Evolutionary conservation across 2,888 invertebrate species (phyloP).

Genomic region (Pherbina coryleti): DNA sequence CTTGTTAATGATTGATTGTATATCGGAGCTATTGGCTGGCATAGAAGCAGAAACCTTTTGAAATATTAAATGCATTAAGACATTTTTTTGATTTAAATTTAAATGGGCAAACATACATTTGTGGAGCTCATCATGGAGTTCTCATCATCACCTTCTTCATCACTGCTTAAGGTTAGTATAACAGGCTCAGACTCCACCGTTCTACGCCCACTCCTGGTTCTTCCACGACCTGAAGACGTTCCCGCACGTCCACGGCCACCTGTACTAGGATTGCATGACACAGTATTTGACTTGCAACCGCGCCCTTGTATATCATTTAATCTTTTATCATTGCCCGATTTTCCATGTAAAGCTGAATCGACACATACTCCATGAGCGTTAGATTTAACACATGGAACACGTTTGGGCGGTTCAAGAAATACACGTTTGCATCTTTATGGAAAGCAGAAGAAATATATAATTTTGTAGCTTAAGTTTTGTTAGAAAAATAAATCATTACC

Average conservation of each 20-base stretch:
- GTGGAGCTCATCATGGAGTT: constrained; percentile 54
- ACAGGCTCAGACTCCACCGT: constrained; percentile 77
- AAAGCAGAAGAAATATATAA: constrained; percentile 47
- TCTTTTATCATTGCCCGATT: constrained; percentile 59
- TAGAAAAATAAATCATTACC: constrained; percentile 57
- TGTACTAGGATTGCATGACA: constrained; percentile 44
- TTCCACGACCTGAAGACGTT: constrained; percentile 63
- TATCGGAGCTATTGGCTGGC: constrained; percentile 26
- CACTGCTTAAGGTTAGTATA: constrained; percentile 78
- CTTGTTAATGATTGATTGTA: constrained; percentile 47
- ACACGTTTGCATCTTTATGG: constrained; percentile 75
- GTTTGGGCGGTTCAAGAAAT: constrained; percentile 80
- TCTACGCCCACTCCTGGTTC: constrained; percentile 65
- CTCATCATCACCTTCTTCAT: constrained; percentile 74
- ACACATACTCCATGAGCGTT: constrained; percentile 37
- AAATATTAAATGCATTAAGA: constrained; percentile 23
- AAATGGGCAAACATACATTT: constrained; percentile 53
- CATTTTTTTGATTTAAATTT: background rate
- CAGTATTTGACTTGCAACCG: constrained; percentile 27
- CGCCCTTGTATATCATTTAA: constrained; percentile 27
- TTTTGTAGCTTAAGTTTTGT: background rate
- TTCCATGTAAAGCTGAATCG: constrained; percentile 39
- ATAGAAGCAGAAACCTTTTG: constrained; percentile 48
- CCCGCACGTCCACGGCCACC: constrained; percentile 54
- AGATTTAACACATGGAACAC: constrained; percentile 60